These are phyloP conservation scores for Macropus fuliginosus DNA, from an alignment of 2,797 vertebrate genomes.

Conservation along the genomic window DNA sequence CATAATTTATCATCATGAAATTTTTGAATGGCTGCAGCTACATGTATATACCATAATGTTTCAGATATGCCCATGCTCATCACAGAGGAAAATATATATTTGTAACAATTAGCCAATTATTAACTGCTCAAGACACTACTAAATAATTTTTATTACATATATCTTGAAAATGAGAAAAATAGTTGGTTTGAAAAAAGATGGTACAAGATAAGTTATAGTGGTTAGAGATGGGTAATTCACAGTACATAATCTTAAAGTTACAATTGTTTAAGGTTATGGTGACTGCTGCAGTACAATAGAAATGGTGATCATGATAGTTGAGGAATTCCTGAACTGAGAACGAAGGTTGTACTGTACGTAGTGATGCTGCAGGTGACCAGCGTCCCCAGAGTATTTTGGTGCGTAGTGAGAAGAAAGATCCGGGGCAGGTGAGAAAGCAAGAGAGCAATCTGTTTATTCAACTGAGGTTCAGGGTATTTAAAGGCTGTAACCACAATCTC, in stretches of 20 bases:
- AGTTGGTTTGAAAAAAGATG: too few species aligned
- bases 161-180: neutral
- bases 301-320: neutral
- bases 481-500: too few species aligned
- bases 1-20: neutral
- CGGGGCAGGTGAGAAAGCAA: too few species aligned
- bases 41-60: neutral
- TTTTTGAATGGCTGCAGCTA: neutral
- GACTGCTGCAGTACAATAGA: neutral
- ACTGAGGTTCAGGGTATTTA: too few species aligned
- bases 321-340: neutral
- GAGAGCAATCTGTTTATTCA: too few species aligned
- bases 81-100: neutral
- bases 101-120: neutral
- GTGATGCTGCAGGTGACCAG: too few species aligned
- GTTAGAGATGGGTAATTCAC: neutral
- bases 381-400: too few species aligned
- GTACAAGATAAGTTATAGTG: neutral
- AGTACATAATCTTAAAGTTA: neutral
- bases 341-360: too few species aligned
- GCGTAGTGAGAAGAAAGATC: too few species aligned
- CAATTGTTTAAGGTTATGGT: neutral
- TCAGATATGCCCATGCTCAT: neutral
- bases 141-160: neutral
- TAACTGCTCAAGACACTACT: neutral